These are phyloP conservation scores for Ibidorhyncha struthersii DNA, from an alignment of 2,113 vertebrate genomes.

Conservation along the genomic window DNA sequence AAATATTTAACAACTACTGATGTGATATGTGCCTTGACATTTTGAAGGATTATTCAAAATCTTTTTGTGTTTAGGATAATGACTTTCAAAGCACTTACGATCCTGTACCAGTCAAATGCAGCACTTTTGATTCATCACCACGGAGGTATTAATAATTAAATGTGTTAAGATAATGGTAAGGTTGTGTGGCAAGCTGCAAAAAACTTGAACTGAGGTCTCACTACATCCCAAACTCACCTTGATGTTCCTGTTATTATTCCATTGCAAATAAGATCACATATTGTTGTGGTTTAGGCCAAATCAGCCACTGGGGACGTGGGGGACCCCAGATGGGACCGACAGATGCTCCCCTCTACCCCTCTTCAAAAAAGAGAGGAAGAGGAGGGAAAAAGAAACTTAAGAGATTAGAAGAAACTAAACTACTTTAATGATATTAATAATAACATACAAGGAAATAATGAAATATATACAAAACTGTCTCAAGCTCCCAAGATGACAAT, in stretches of 20 bases:
- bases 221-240: neutral
- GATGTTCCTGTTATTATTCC: neutral
- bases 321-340: too few relatives aligned
- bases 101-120: slow-evolving; percentile 71
- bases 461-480: too few relatives aligned
- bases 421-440: too few relatives aligned
- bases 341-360: too few relatives aligned
- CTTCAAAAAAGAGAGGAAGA: too few relatives aligned
- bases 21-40: slow-evolving; percentile 65
- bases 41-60: slow-evolving; percentile 77
- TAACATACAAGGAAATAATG: too few relatives aligned
- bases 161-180: slow-evolving; percentile 50
- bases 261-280: neutral
- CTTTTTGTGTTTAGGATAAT: slow-evolving; percentile 75
- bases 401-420: too few relatives aligned
- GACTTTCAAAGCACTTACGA: slow-evolving; percentile 72
- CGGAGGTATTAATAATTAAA: slow-evolving; percentile 63
- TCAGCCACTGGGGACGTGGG: too few relatives aligned
- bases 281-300: too few relatives aligned
- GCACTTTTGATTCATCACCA: slow-evolving; percentile 65
- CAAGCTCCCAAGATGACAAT: too few relatives aligned
- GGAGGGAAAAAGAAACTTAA: too few relatives aligned
- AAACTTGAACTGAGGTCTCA: neutral
- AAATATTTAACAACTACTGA: slow-evolving; percentile 74
- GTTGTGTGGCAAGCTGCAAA: neutral